These are phyloP conservation scores for Silurus aristotelis DNA, from an alignment of 2,797 vertebrate species.

Conservation along the genomic window DNA sequence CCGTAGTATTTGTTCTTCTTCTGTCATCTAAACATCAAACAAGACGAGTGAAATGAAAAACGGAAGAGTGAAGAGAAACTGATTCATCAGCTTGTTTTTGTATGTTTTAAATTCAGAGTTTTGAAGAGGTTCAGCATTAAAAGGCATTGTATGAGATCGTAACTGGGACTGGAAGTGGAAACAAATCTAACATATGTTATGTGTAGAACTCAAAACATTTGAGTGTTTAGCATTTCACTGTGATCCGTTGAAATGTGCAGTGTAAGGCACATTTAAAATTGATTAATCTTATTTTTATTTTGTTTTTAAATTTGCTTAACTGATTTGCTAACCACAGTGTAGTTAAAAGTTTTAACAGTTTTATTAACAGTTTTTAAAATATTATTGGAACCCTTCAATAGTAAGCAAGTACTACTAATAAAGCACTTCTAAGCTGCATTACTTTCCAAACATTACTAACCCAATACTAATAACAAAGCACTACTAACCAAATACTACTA, in stretches of 20 bases:
- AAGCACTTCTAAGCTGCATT: no score
- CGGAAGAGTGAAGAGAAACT: not conserved
- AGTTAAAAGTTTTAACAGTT: not conserved
- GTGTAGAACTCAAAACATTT: not conserved
- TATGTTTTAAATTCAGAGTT: not conserved
- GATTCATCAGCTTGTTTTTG: slow-evolving; percentile 18
- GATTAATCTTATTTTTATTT: no score
- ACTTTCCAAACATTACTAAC: no score
- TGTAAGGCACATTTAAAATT: not conserved
- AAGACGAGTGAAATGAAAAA: slow-evolving; percentile 17
- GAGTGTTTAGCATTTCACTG: not conserved
- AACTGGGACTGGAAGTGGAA: not conserved
- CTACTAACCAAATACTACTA: no score
- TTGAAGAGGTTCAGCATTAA: slow-evolving; percentile 15
- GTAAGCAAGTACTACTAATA: no score
- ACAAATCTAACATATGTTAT: not conserved
- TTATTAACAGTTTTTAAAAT: no score
- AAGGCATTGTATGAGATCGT: not conserved
- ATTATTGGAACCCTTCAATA: no score
- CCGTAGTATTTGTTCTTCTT: slow-evolving; percentile 37
- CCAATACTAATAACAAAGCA: no score
- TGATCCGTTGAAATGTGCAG: not conserved
- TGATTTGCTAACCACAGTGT: not conserved
- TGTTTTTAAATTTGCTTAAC: not conserved
- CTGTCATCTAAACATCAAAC: slow-evolving; percentile 40